phyloP scores from a whole-genome alignment of 1,140 invertebrate species.

The Bacillus rossius region DNA sequence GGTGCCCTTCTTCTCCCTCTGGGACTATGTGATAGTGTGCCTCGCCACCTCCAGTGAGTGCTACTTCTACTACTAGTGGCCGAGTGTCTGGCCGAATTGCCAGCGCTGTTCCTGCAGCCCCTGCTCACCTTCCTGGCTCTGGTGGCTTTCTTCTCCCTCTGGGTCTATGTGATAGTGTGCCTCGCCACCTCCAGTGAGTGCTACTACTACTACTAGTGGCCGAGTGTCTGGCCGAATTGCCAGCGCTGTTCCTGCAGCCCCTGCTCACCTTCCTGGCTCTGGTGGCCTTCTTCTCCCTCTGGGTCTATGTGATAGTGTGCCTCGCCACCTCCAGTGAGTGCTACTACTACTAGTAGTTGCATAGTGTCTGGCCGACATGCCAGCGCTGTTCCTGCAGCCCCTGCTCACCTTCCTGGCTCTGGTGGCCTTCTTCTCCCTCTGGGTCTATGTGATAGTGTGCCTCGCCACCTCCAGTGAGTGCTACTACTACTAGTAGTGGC shows the following conservation, averaged over 20 bases:
- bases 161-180: conserved; percentile 71
- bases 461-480: conserved; percentile 64
- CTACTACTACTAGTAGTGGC: too few relatives aligned
- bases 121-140: conserved; percentile 77
- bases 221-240: too few relatives aligned
- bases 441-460: conserved; percentile 71
- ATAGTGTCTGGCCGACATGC: too few relatives aligned
- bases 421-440: conserved; percentile 74
- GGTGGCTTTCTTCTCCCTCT: conserved; percentile 74
- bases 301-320: conserved; percentile 71
- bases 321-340: conserved; percentile 64
- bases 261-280: conserved; percentile 77
- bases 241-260: conserved; percentile 82
- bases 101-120: conserved; percentile 82
- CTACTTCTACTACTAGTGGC: too few relatives aligned
- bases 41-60: conserved; percentile 64
- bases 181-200: conserved; percentile 64
- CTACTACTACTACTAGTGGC: too few relatives aligned
- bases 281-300: conserved; percentile 74
- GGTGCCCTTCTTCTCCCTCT: conserved; percentile 74
- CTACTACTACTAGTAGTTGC: too few relatives aligned
- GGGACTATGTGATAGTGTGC: conserved; percentile 70
- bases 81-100: too few relatives aligned
- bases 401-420: conserved; percentile 77
- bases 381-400: conserved; percentile 82